Evolutionary conservation across 2,888 invertebrate genomes (phyloP), one percentile per base, ranked within the genome.

Genomic region (Dryocosmus kuriphilus): DNA sequence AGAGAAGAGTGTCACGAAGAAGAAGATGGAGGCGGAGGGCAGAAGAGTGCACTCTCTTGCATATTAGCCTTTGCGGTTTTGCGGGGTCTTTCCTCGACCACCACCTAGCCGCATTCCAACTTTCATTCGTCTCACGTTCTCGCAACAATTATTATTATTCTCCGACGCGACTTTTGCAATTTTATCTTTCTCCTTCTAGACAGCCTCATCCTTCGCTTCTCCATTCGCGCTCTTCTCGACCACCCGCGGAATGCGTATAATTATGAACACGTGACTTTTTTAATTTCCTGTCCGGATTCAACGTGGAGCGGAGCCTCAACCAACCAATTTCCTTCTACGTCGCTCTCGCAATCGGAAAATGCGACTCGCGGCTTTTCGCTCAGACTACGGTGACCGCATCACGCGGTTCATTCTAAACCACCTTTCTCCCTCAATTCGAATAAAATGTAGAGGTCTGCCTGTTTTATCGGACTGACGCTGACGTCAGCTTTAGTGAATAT

Each of bases 181-280:
- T 86, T 87, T 86, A 86, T 84, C 81, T 78, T 67, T 71, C 61
- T 57, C 46, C 63, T n/a, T n/a, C 46, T 24, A 63, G 60, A 60
- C 74, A 75, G 75, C 19, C 30, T 71, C 30, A 55, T 30, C 9
- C n/a, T 32, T 30, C 46, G 30, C 46, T 67, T 46, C 27, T 46
- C 9, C 67, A 46, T 67, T 67, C 41, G 24, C 19, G 11, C 19
- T 24, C 30, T 55, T 51, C 71, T 65, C 51, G 51, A 30, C 46
- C 51, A 77, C 67, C 80, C 84, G 80, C 75, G 85, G 81, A 89
- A 87, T 86, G 85, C 84, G 88, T 88, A 89, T 90, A 89, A 89
- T 90, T 89, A 89, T 86, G 85, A 87, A 85, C 87, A 89, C 89
- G 88, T 89, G 89, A 90, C 89, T 89, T 86, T 86, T 88, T 89